A percentile compares a stretch with the other conserved stretches of the same genome.
Conservation (phyloP, 2,888 invertebrate genomes). For the Corythucha ciliata region DNA sequence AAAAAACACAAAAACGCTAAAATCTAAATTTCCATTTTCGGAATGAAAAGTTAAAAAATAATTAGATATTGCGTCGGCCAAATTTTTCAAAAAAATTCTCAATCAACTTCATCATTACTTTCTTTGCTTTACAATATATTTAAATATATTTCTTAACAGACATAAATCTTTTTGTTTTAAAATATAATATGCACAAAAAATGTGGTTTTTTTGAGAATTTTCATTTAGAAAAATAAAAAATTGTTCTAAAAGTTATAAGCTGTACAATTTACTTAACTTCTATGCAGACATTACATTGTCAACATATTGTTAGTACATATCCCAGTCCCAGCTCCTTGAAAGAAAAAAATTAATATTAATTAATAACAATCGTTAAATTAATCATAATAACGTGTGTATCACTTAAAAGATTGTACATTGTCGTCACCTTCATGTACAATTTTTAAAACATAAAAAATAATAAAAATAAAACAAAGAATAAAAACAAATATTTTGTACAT, state of each 20-base stretch:
- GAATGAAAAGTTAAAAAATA: conserved; percentile 30
- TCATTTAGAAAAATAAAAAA: conserved; percentile 29
- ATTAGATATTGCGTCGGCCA: conserved; percentile 26
- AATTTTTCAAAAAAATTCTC: conserved; percentile 31
- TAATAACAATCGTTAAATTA: conserved; percentile 31
- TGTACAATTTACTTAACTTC: conserved; percentile 29
- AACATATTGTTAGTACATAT: conserved; percentile 28
- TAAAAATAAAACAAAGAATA: conserved; percentile 20
- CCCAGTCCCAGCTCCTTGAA: conserved; percentile 30
- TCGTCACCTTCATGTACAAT: conserved; percentile 14
- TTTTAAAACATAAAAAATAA: conserved; percentile 10
- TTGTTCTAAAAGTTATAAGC: conserved; percentile 28
- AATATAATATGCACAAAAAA: conserved; percentile 28
- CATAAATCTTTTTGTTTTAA: conserved; percentile 23
- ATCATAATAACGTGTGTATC: conserved; percentile 27
- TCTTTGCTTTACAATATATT: conserved; percentile 22
- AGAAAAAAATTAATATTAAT: conserved; percentile 27
- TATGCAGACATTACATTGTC: conserved; percentile 20
- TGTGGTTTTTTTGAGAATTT: conserved; percentile 24
- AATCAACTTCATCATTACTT: conserved; percentile 16
- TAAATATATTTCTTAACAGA: conserved; percentile 22
- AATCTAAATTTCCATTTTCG: conserved; percentile 27
- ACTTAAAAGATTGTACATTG: conserved; percentile 31
- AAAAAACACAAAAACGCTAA: conserved; percentile 16
- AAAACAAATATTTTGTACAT: conserved; percentile 23